phyloP scores from a whole-genome alignment of 2,888 invertebrate genomes.

The Eremobia ochroleuca region DNA sequence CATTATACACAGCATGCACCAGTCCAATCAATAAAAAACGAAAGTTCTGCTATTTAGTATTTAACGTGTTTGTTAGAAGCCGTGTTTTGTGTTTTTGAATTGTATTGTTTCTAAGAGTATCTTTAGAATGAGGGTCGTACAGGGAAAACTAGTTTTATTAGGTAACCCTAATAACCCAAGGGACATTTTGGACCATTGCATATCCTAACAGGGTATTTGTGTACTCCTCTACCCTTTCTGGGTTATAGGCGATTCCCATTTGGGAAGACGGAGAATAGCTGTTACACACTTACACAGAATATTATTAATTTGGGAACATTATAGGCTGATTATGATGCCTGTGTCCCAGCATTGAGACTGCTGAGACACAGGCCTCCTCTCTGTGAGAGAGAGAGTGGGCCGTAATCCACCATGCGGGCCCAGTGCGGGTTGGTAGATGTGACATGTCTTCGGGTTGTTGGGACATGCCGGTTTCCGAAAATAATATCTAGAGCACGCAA shows the following conservation, averaged over 20 bases:
- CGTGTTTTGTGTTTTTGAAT: not conserved
- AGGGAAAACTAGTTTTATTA: not conserved
- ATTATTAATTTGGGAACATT: no score
- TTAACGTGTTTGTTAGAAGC: not conserved
- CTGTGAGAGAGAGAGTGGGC: no score
- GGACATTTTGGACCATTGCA: not conserved
- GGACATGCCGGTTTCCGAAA: not conserved
- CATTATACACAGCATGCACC: slow-evolving; percentile 14
- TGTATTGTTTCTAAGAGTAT: slow-evolving; percentile 14
- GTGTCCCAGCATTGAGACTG: no score
- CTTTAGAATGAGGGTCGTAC: not conserved
- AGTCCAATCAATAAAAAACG: slow-evolving; percentile 40
- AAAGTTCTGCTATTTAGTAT: slow-evolving; percentile 45
- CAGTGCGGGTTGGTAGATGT: no score
- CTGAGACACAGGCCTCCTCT: no score
- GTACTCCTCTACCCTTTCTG: not conserved
- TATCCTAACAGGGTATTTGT: not conserved
- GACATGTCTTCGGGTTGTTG: no score
- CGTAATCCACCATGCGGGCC: no score
- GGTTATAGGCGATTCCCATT: not conserved
- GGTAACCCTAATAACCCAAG: no score
- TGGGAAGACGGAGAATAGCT: not conserved
- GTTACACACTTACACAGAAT: no score
- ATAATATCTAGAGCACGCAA: not conserved
- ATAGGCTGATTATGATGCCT: no score